These are phyloP conservation scores for Synanthedon tipuliformis DNA, from an alignment of 2,888 invertebrate species.

Conservation along the genomic window DNA sequence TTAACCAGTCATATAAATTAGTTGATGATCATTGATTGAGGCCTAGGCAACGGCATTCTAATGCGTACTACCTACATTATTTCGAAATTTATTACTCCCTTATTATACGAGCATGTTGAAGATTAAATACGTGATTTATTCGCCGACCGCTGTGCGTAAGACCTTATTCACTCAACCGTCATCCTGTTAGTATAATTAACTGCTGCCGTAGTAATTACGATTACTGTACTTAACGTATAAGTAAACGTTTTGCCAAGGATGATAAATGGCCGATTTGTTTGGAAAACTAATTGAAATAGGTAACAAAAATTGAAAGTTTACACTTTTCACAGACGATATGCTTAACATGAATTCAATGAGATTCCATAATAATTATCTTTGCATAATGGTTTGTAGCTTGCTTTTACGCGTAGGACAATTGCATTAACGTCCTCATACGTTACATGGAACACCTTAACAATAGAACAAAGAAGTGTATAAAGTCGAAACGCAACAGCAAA, in stretches of 20 bases:
- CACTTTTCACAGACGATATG: too few species aligned
- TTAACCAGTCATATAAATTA: neutral
- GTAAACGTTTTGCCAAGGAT: slow-evolving; percentile 10
- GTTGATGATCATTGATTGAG: neutral
- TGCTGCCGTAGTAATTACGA: slow-evolving; percentile 6
- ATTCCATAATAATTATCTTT: neutral
- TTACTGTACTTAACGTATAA: slow-evolving; percentile 10
- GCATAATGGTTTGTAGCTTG: neutral
- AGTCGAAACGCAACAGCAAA: slow-evolving; percentile 21
- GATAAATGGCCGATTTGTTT: neutral
- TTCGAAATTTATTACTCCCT: neutral
- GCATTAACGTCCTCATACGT: slow-evolving; percentile 27
- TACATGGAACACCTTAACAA: slow-evolving; percentile 30
- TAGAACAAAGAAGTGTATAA: slow-evolving; percentile 47
- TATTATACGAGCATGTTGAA: neutral
- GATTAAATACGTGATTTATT: neutral
- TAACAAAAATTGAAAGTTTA: too few species aligned
- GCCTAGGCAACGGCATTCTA: neutral
- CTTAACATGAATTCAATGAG: too few species aligned
- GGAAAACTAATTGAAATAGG: neutral
- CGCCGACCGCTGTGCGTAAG: neutral
- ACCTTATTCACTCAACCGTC: slow-evolving; percentile 9
- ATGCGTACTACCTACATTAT: neutral
- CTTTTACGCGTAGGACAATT: slow-evolving; percentile 9
- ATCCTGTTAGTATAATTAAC: slow-evolving; percentile 14